These are phyloP conservation scores for Caenorhabditis macrosperma DNA, from an alignment of 2,888 invertebrate genomes.

Conservation along the genomic window DNA sequence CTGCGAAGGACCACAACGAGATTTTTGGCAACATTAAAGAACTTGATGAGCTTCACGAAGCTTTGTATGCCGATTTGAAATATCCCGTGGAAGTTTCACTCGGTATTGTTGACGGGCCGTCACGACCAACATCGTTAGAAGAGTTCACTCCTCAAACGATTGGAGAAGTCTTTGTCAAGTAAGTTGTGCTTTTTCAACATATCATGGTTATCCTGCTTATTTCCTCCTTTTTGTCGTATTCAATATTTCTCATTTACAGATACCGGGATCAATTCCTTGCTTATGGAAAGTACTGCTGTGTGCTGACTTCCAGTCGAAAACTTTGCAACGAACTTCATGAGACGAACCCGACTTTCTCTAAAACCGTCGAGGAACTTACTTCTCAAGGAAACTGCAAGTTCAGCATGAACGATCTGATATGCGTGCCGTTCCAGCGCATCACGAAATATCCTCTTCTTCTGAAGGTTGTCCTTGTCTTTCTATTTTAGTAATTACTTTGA, in stretches of 20 bases:
- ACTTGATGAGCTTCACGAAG: conserved; percentile 62
- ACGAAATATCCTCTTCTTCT: conserved; percentile 95
- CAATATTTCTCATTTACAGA: too few relatives aligned
- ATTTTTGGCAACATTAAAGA: conserved; percentile 93
- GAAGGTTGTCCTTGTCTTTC: too few relatives aligned
- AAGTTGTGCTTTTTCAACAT: conserved; percentile 11
- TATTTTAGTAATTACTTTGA: too few relatives aligned
- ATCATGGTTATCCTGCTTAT: background rate
- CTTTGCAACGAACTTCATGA: conserved; percentile 80
- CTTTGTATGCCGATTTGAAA: conserved; percentile 66
- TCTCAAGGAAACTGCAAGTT: conserved; percentile 89
- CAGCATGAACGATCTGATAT: conserved; percentile 93
- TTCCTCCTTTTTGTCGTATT: too few relatives aligned
- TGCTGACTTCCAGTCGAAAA: conserved; percentile 91
- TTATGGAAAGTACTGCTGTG: conserved; percentile 96
- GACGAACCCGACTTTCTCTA: conserved; percentile 22
- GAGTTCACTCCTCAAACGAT: conserved; percentile 80
- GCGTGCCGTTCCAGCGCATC: conserved; percentile 98
- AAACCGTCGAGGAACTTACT: conserved; percentile 88
- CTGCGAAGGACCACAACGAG: conserved; percentile 86
- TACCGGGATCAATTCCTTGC: conserved; percentile 92
- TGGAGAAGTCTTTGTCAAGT: conserved; percentile 89
- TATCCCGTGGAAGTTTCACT: conserved; percentile 66
- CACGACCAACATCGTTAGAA: conserved; percentile 50
- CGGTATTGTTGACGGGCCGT: conserved; percentile 32